These are phyloP conservation scores for Notamacropus eugenii DNA, from an alignment of 2,797 vertebrate genomes.

Conservation along the genomic window DNA sequence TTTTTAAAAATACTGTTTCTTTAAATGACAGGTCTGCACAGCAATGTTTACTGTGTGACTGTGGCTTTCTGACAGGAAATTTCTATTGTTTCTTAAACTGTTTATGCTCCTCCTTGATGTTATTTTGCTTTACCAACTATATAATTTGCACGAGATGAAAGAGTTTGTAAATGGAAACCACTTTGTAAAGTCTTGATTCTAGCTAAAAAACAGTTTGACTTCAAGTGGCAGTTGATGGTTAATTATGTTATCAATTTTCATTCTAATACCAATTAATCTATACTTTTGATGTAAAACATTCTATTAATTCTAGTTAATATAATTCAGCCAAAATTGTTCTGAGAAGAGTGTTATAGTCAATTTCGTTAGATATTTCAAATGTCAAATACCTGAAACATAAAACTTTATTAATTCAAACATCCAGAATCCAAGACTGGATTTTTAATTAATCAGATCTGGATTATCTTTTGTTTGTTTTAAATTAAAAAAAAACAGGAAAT, in stretches of 20 bases:
- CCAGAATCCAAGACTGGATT: neutral
- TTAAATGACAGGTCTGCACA: conserved; percentile 34
- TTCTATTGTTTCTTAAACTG: conserved; percentile 17
- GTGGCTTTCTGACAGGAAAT: neutral
- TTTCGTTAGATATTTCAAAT: neutral
- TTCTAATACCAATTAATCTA: conserved; percentile 19
- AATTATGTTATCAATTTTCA: neutral
- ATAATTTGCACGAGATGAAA: conserved; percentile 7
- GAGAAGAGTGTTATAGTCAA: neutral
- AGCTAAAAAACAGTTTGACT: neutral
- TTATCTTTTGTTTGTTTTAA: neutral
- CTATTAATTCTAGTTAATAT: neutral
- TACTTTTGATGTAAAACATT: neutral
- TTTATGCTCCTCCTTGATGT: conserved; percentile 21
- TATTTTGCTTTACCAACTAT: conserved; percentile 22
- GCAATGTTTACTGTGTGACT: neutral
- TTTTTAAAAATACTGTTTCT: neutral
- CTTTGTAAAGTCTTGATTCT: neutral
- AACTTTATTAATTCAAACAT: neutral
- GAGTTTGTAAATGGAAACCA: neutral
- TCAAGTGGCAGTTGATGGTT: neutral
- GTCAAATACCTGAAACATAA: neutral
- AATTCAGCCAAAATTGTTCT: neutral
- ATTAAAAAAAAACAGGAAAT: neutral
- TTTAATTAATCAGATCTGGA: neutral